Conservation (phyloP, 2,888 invertebrate species). For the Cyclophora punctaria region DNA sequence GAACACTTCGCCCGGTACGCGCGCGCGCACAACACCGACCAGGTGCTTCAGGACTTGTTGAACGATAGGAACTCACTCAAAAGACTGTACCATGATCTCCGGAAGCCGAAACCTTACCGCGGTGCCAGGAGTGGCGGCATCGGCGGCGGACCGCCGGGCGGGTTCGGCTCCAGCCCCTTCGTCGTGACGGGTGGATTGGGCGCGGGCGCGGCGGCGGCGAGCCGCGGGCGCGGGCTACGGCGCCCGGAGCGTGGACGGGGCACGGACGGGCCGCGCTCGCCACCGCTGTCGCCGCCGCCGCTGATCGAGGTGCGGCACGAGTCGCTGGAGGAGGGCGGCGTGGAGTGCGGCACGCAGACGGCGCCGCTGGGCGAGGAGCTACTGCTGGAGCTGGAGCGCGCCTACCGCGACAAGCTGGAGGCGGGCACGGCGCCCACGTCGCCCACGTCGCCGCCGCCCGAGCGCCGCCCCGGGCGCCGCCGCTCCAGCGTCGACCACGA, state of each 20-base stretch:
- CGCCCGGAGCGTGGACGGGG: conserved; percentile 37
- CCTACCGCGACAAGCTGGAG: conserved; percentile 58
- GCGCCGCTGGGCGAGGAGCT: conserved; percentile 74
- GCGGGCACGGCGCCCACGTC: conserved; percentile 58
- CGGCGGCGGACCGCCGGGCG: conserved; percentile 47
- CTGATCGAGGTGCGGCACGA: conserved; percentile 80
- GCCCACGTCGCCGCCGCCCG: conserved; percentile 57
- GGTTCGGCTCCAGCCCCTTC: conserved; percentile 45
- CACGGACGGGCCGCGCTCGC: conserved; percentile 46
- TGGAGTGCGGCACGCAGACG: conserved; percentile 78
- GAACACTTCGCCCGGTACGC: conserved; percentile 81
- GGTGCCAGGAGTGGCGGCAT: conserved; percentile 53
- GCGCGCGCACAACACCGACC: conserved; percentile 78
- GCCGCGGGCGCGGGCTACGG: conserved; percentile 36
- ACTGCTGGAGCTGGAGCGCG: conserved; percentile 63
- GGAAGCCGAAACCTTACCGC: conserved; percentile 77
- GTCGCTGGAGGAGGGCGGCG: conserved; percentile 69
- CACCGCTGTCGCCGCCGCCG: conserved; percentile 77
- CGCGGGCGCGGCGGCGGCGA: conserved; percentile 56
- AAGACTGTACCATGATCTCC: conserved; percentile 81
- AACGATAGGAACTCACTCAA: conserved; percentile 83
- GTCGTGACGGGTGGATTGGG: conserved; percentile 29
- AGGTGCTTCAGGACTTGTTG: conserved; percentile 81
- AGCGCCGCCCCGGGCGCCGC: conserved; percentile 67
- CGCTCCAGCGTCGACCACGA: conserved; percentile 88